phyloP scores from a whole-genome alignment of 2,888 invertebrate genomes.

The Rhagophthalmus giganteus region DNA sequence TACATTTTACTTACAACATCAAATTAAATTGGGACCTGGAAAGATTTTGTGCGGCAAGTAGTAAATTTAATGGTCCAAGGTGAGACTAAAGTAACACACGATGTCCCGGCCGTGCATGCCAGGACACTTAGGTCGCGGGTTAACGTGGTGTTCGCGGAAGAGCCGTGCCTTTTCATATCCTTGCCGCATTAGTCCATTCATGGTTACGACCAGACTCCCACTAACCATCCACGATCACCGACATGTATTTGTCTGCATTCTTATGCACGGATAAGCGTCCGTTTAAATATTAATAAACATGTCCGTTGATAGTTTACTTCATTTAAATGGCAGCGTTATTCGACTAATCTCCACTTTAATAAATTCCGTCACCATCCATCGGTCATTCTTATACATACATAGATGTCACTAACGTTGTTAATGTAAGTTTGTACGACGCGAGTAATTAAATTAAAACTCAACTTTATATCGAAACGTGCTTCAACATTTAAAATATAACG shows the following conservation, averaged over 20 bases:
- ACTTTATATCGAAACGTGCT: no score
- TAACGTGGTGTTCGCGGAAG: conserved; percentile 39
- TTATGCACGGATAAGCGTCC: conserved; percentile 36
- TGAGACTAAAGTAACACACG: conserved; percentile 16
- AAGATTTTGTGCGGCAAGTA: conserved; percentile 2
- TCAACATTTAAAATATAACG: no score
- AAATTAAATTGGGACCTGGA: background rate
- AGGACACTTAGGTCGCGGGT: conserved; percentile 31
- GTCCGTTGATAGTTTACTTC: conserved; percentile 38
- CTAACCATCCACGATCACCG: conserved; percentile 34
- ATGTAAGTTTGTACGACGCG: no score
- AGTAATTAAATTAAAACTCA: no score
- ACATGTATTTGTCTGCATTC: conserved; percentile 38
- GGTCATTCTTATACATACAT: background rate
- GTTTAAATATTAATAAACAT: conserved; percentile 40
- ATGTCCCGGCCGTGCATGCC: conserved; percentile 27
- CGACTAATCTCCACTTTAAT: conserved; percentile 10
- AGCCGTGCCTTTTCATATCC: conserved; percentile 39
- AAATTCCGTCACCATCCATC: background rate
- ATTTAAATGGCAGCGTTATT: conserved; percentile 34
- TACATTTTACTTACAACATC: no score
- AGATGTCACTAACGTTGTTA: background rate
- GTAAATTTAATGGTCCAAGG: conserved; percentile 26
- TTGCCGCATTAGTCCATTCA: conserved; percentile 40
- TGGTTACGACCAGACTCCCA: conserved; percentile 26